phyloP scores from a whole-genome alignment of 2,113 vertebrate genomes.

The Cynoglossus semilaevis region DNA sequence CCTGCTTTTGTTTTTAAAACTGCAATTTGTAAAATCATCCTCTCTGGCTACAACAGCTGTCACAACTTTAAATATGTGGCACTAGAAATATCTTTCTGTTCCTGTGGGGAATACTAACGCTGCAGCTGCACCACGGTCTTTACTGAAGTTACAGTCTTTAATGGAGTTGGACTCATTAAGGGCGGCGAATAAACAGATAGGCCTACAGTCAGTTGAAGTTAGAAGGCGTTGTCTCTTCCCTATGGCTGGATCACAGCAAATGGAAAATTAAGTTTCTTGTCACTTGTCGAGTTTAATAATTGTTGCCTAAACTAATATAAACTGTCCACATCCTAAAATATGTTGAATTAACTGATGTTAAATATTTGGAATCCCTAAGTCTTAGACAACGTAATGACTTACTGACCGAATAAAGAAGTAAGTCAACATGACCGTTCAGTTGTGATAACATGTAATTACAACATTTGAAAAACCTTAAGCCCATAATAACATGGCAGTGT shows the following conservation, averaged over 20 bases:
- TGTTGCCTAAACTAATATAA: background rate
- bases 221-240: constrained; percentile 9
- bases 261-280: too few relatives aligned
- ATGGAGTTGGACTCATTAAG: constrained; percentile 30
- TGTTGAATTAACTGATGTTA: constrained; percentile 2
- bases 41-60: background rate
- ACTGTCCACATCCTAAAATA: constrained; percentile 2
- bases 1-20: background rate
- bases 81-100: background rate
- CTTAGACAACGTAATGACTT: constrained; percentile 1
- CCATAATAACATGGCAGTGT: background rate
- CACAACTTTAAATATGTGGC: constrained; percentile 1
- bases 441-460: constrained; percentile 5
- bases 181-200: constrained; percentile 10
- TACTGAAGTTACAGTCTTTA: constrained; percentile 15
- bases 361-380: background rate
- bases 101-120: constrained; percentile 37
- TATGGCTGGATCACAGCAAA: constrained; percentile 5
- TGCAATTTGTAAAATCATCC: background rate
- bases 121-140: background rate
- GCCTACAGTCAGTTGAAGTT: background rate
- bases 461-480: constrained; percentile 7
- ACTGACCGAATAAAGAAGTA: background rate
- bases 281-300: background rate
- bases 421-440: background rate